Evolutionary conservation across 2,888 invertebrate species (phyloP), one percentile per base, ranked within the genome.

Genomic region (Lasioglossum leucozonium): DNA sequence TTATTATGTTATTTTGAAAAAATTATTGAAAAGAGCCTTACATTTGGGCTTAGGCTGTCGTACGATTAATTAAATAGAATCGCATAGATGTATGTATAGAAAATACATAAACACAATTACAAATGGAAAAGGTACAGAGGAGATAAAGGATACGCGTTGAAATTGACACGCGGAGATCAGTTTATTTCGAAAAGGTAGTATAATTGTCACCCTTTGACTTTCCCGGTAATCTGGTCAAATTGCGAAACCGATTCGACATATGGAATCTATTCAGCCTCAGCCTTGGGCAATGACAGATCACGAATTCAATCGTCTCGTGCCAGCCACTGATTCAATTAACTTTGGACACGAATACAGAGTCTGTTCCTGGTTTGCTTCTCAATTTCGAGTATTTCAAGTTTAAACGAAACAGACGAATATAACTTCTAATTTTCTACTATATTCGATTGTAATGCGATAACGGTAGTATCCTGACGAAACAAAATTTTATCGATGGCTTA

Each of bases 291-390:
- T 82, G 83, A 74, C 82, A 82, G 74, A 77, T 83, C 72, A 76
- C 76, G 76, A 78, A 84, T 82, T 82, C 77, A 84, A 84, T 84
- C 77, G 74, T 75, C 37, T 82, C 73, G 83, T 82, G 34, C 42
- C 58, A 62, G 55, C 26, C 51, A 3, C 71, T 78, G 83, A 84
- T 78, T 69, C 74, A 84, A 84, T 82, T 82, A 82, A 77, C 71
- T 73, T 77, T 71, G 44, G 18, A 72, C 82, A 42, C 37, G 51
- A 62, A 55, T 30, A 47, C 71, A 65, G 67, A 26, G 18, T 72
- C 40, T 72, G 40, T 75, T 37, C 76, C 51, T 76, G 55, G 72
- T 81, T 72, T 55, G 72, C 76, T 81, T 65, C 82, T 67, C 72
- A 47, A 80, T 81, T 40, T 65, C 65, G 26, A 18, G 18, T 42